Conservation (phyloP, 2,797 vertebrate species). For the Miichthys miiuy region DNA sequence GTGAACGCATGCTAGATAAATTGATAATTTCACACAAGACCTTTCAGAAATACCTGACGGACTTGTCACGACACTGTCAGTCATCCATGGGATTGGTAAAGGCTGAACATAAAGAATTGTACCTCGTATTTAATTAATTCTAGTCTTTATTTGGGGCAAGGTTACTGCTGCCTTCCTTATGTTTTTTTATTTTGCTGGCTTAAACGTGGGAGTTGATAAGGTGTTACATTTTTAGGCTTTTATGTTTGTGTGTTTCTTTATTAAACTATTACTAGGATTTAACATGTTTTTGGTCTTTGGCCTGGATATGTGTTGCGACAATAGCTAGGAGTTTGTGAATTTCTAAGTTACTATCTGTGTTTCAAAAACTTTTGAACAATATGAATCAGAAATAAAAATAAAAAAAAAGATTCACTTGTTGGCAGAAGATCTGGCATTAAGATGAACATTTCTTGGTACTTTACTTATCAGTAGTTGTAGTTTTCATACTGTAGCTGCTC, state of each 20-base stretch:
- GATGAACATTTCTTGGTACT: conserved; percentile 62
- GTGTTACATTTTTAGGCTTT: conserved; percentile 75
- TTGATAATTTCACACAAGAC: conserved; percentile 70
- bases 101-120: conserved; percentile 75
- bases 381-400: conserved; percentile 64
- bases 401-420: conserved; percentile 58
- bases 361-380: conserved; percentile 70
- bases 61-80: conserved; percentile 81
- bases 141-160: conserved; percentile 75
- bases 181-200: conserved; percentile 73
- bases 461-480: conserved; percentile 56
- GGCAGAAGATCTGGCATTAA: conserved; percentile 49
- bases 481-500: conserved; percentile 51
- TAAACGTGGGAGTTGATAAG: conserved; percentile 58
- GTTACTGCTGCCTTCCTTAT: conserved; percentile 67
- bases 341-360: conserved; percentile 75
- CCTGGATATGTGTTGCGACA: conserved; percentile 68
- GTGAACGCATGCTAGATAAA: conserved; percentile 74
- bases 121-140: conserved; percentile 83
- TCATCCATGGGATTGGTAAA: conserved; percentile 69
- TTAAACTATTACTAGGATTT: conserved; percentile 78
- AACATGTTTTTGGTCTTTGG: conserved; percentile 70
- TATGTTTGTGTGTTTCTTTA: conserved; percentile 81
- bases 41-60: conserved; percentile 72
- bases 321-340: conserved; percentile 67